Conservation (phyloP, 1,140 invertebrate species). For the Eumeta japonica region DNA sequence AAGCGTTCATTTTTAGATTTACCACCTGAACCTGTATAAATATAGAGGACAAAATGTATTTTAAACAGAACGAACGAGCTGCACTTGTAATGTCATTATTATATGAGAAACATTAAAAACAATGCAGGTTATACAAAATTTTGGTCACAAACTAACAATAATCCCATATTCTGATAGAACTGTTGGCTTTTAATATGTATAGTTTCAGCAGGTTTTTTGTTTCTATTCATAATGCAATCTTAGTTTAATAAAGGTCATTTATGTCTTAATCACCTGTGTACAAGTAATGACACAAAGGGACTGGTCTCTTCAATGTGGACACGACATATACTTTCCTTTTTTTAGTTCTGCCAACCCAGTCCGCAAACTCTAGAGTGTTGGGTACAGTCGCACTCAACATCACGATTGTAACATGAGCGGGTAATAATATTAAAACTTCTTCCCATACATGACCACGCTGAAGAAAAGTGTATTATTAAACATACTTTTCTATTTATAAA, state of each 20-base stretch:
- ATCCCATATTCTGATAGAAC: too few relatives aligned
- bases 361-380: constrained; percentile 93
- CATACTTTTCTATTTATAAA: too few relatives aligned
- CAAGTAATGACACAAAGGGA: constrained; percentile 92
- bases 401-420: constrained; percentile 91
- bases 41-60: too few relatives aligned
- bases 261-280: too few relatives aligned
- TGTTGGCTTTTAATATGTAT: too few relatives aligned
- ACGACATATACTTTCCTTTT: constrained; percentile 93
- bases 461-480: constrained; percentile 8
- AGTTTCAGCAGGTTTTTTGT: too few relatives aligned
- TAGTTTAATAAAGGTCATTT: too few relatives aligned
- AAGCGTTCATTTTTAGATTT: constrained; percentile 82
- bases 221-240: too few relatives aligned
- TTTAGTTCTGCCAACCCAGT: constrained; percentile 95
- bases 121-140: neutral
- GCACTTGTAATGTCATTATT: neutral
- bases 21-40: constrained; percentile 60
- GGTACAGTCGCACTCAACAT: constrained; percentile 98
- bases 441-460: constrained; percentile 98
- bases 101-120: neutral
- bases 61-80: too few relatives aligned
- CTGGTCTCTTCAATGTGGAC: constrained; percentile 88
- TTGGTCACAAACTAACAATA: neutral
- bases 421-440: constrained; percentile 95